A percentile compares a stretch with the other conserved stretches of the same genome.
These are phyloP conservation scores for Barnardius zonarius DNA, from an alignment of 2,113 vertebrate genomes.

Conservation along the genomic window DNA sequence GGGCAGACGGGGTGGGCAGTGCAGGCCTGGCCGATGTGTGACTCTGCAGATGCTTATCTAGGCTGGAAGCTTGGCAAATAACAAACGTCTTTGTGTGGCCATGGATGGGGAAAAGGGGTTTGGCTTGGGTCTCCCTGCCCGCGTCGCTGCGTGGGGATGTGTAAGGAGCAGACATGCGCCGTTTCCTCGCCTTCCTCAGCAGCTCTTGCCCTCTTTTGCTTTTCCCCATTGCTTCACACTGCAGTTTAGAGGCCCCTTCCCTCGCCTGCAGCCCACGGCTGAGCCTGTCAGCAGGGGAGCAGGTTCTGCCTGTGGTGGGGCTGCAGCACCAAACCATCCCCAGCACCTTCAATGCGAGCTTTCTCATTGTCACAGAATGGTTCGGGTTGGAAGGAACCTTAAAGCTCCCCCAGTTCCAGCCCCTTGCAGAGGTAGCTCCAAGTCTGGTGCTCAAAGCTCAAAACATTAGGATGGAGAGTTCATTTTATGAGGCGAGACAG, in stretches of 20 bases:
- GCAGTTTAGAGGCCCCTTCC: background rate
- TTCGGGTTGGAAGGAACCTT: background rate
- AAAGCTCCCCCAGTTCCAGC: background rate
- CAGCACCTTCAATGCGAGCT: background rate
- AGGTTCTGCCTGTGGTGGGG: background rate
- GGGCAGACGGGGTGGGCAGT: background rate
- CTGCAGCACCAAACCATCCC: background rate
- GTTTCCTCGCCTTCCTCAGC: fast-evolving
- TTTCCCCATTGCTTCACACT: background rate
- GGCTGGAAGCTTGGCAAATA: background rate
- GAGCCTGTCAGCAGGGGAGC: background rate
- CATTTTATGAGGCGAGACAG: background rate
- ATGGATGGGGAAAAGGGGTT: background rate
- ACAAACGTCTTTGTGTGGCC: background rate
- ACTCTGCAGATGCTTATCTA: background rate
- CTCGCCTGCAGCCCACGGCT: background rate
- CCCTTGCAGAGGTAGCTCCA: background rate
- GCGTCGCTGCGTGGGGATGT: fast-evolving
- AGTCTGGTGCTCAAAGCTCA: background rate
- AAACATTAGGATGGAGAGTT: background rate
- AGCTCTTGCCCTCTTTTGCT: background rate
- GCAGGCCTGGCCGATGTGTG: background rate
- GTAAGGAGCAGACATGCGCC: background rate
- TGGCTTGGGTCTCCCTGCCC: background rate
- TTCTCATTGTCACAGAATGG: background rate